These are phyloP conservation scores for Catharus ustulatus DNA, from an alignment of 2,797 vertebrate genomes.

Conservation along the genomic window DNA sequence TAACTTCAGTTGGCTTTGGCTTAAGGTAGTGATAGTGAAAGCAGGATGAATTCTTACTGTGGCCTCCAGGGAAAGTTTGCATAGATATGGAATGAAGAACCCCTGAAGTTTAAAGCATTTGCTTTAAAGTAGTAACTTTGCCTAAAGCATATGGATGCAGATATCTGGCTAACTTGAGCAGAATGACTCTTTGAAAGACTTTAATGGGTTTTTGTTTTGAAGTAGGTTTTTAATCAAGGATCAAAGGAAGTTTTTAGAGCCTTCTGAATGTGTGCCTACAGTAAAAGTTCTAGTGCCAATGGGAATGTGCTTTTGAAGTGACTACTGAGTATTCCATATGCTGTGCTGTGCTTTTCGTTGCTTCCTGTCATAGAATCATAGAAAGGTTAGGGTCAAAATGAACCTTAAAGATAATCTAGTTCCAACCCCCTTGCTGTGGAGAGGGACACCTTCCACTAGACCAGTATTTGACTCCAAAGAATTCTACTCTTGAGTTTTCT, in stretches of 20 bases:
- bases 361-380: neutral
- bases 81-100: neutral
- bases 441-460: neutral
- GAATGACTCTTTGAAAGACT: neutral
- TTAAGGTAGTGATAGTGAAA: neutral
- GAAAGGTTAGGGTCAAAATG: neutral
- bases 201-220: neutral
- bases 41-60: neutral
- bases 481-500: neutral
- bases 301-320: neutral
- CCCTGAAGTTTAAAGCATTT: neutral
- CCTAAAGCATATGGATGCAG: neutral
- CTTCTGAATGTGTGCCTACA: neutral
- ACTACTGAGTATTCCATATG: neutral
- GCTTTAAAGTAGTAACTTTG: conserved; percentile 7
- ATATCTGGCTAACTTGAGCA: neutral
- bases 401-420: neutral
- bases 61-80: neutral
- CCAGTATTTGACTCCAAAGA: neutral
- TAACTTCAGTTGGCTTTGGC: neutral
- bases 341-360: neutral
- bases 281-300: neutral
- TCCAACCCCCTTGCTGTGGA: accelerated
- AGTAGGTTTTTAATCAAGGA: neutral
- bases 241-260: neutral